phyloP scores from a whole-genome alignment of 2,113 vertebrate genomes.

The Datnioides undecimradiatus region DNA sequence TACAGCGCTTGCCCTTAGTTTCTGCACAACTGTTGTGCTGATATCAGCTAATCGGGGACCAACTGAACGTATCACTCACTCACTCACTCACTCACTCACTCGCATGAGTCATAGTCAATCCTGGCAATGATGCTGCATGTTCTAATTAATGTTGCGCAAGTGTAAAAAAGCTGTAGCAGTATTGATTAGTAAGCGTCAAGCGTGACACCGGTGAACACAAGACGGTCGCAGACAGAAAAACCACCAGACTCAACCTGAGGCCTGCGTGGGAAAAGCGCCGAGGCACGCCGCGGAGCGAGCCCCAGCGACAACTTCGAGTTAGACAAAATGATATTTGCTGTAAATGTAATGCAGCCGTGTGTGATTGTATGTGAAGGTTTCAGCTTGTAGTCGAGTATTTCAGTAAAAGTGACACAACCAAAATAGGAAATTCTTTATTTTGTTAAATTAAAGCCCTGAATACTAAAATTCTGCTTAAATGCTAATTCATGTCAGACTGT shows the following conservation, averaged over 20 bases:
- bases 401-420: too few species aligned
- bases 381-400: too few species aligned
- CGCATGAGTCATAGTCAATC: constrained; percentile 63
- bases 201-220: background rate
- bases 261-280: too few species aligned
- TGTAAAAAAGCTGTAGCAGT: constrained; percentile 15
- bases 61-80: constrained; percentile 37
- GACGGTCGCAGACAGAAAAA: background rate
- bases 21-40: background rate
- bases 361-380: too few species aligned
- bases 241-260: background rate
- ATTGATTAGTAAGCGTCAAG: background rate
- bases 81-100: constrained; percentile 46
- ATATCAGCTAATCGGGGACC: background rate
- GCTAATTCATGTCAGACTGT: too few species aligned
- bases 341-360: too few species aligned
- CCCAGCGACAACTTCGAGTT: background rate
- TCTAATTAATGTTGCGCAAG: constrained; percentile 47
- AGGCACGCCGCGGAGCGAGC: background rate
- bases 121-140: constrained; percentile 56
- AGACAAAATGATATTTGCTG: background rate
- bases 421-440: too few species aligned
- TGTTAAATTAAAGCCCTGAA: too few species aligned
- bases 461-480: too few species aligned
- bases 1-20: background rate